Base-by-base conservation (phyloP, 2,888 invertebrate genomes). In the Melanophora roralis region DNA sequence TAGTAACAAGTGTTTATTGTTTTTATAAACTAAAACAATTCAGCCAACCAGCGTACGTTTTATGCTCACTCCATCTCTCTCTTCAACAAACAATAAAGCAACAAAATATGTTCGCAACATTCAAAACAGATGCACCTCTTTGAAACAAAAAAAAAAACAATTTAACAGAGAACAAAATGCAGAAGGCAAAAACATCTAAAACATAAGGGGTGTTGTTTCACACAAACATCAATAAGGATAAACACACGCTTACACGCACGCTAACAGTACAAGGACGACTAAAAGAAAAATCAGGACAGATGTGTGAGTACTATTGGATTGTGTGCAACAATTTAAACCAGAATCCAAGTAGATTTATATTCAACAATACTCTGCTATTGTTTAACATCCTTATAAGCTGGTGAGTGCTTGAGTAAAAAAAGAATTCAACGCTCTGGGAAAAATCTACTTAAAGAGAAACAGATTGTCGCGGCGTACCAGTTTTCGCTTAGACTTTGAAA, bases 81-180 rank as follows among this genome's bases (percentile, higher is more conserved):
- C 82, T 81, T 82, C 49, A 67, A 65, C 79, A 38, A 84, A 62
- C 85, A 88, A 88, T 87, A 87, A 88, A 88, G 88, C 86, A 85
- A 85, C 86, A 89, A 87, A 89, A 89, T 89, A 89, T 89, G 89
- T 89, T 88, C 87, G 85, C 85, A 88, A 88, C 88, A 87, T 87
- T 84, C 85, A 88, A 88, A 89, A 85, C 89, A 89, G 90, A 90
- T 89, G 87, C 85, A 83, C 71, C 76, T 74, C 73, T 84, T 84
- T 84, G 82, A 72, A 81, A 78, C 47, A 67, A 79, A 81, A 72
- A 40, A 57, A n/a, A n/a, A n/a, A n/a, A n/a, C n/a, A n/a, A 73
- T 69, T 57, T 53, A 45, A 64, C 72, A 68, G 76, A 81, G 73
- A 81, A 78, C 71, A 76, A 75, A 62, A 74, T 78, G 71, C 71